phyloP scores from a whole-genome alignment of 2,113 vertebrate species.

The Brachypodius melanocephalos region DNA sequence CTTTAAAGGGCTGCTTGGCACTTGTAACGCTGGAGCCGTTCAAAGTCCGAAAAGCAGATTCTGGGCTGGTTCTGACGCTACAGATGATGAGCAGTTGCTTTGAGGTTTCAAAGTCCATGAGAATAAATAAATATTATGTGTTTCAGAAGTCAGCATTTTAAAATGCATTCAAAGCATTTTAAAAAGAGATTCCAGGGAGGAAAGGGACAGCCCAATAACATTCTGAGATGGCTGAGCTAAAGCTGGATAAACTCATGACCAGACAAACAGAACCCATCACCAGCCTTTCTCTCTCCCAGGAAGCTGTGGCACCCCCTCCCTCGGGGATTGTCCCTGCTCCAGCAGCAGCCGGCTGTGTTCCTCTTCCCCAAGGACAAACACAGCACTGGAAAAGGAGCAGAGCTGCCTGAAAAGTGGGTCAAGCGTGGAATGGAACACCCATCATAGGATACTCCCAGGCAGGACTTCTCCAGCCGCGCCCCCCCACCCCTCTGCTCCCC shows the following conservation, averaged over 20 bases:
- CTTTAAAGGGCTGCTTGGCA: no score
- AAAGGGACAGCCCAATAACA: neutral
- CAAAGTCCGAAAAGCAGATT: neutral
- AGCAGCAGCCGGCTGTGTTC: neutral
- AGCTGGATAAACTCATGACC: neutral
- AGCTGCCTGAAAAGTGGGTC: slow-evolving; percentile 5
- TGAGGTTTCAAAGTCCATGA: neutral
- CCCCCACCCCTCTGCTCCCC: accelerated
- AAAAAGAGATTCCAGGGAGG: neutral
- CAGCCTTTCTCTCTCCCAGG: neutral
- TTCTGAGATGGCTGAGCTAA: neutral
- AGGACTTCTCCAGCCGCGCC: neutral
- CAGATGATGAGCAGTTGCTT: neutral
- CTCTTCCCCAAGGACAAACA: neutral
- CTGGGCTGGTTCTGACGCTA: neutral
- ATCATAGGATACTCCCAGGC: neutral
- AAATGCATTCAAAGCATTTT: neutral
- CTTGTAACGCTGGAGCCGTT: neutral
- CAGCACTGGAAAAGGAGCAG: neutral
- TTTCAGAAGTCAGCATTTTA: neutral
- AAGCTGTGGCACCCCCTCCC: neutral
- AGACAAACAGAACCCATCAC: neutral
- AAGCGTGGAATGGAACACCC: neutral
- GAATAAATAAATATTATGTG: neutral
- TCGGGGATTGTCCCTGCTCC: neutral